Evolutionary conservation across 2,888 invertebrate species (phyloP).

Genomic region (Watsonalla cultraria): DNA sequence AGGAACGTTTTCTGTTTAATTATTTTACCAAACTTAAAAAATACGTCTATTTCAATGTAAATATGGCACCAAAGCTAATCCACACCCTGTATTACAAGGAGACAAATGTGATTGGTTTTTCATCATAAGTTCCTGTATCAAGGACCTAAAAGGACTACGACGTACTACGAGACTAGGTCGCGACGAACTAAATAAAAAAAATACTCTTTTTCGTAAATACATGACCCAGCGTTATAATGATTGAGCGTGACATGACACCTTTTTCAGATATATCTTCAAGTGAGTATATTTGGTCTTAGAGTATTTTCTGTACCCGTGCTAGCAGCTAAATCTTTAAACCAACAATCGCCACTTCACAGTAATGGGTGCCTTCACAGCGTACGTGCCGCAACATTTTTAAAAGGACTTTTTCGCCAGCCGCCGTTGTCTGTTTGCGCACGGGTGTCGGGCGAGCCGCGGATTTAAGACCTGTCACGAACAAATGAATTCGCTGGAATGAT

Average conservation of each 20-base stretch:
- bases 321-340: conserved; percentile 71
- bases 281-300: background rate
- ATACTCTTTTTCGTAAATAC: no score
- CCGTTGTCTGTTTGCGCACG: conserved; percentile 59
- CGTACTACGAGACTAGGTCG: no score
- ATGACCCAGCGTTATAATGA: background rate
- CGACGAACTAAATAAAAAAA: no score
- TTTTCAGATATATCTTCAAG: background rate
- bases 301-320: conserved; percentile 37
- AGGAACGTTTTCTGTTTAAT: no score
- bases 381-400: conserved; percentile 78
- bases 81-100: no score
- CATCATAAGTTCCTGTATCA: no score
- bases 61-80: no score
- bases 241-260: background rate
- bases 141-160: no score
- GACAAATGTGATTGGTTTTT: no score
- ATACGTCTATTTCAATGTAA: no score
- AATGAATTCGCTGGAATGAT: conserved; percentile 67
- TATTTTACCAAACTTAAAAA: no score
- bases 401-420: conserved; percentile 76
- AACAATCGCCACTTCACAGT: conserved; percentile 73
- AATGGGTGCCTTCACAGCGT: conserved; percentile 73
- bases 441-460: conserved; percentile 35
- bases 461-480: conserved; percentile 60